These are phyloP conservation scores for Melanocharis versteri DNA, from an alignment of 2,113 vertebrate species.

Conservation along the genomic window DNA sequence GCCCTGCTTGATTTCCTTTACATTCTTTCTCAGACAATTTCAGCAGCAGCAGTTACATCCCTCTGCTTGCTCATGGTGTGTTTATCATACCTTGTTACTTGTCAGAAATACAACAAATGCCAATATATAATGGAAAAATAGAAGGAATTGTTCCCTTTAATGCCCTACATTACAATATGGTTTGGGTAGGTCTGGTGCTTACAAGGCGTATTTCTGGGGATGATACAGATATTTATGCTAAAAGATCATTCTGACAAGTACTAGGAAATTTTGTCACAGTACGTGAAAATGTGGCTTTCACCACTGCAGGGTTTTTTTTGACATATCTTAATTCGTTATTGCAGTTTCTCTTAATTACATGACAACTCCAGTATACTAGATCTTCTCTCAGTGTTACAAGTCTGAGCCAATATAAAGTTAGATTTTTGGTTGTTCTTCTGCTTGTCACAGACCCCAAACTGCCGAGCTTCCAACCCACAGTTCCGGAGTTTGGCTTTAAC, in stretches of 20 bases:
- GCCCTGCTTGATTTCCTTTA: neutral
- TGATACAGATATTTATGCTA: neutral
- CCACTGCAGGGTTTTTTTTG: neutral
- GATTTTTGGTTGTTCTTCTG: neutral
- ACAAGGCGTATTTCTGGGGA: neutral
- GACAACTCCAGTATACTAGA: neutral
- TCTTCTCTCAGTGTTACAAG: neutral
- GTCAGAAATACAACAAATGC: neutral
- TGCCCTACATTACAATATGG: neutral
- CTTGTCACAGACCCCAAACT: constrained; percentile 73
- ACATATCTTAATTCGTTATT: neutral
- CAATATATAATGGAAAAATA: neutral
- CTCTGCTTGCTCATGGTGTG: neutral
- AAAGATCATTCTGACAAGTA: neutral
- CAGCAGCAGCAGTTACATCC: neutral
- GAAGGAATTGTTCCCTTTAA: neutral
- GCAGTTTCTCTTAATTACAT: neutral
- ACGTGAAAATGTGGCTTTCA: neutral
- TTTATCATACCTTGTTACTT: neutral
- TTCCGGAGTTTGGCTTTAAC: constrained; percentile 51
- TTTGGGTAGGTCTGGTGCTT: neutral
- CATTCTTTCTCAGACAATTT: neutral
- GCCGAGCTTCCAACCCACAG: constrained; percentile 47
- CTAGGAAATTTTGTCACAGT: neutral
- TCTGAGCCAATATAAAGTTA: neutral